Evolutionary conservation across 1,140 invertebrate genomes (phyloP), one percentile per base, ranked within the genome.

Genomic region (Formica exsecta): DNA sequence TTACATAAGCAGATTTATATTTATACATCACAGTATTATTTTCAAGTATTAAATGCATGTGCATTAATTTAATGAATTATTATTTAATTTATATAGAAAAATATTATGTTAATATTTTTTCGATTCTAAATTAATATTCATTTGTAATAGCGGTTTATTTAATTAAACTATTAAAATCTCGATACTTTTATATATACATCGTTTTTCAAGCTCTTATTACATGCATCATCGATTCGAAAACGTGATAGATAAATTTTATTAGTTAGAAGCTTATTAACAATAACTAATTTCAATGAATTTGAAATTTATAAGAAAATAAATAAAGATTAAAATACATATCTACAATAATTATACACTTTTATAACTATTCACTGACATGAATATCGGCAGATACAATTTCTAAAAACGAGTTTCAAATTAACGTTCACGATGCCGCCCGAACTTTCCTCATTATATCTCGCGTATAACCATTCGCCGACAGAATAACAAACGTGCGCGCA

Each of bases 361-460:
- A 4, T 22, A 48, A 70, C n/a, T 29, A 32, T 22, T n/a, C 16
- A n/a, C 41, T 68, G 41, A 44, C 36, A 7, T 51, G 13, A 4
- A 1, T 51, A 25, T 65, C 61, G 48, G 22, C n/a, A 51, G 36
- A 68, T 44, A 22, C 4, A 25, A 44, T 80, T 19, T 36, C 36
- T 22, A 70, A 22, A 59, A 29, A 29, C 51, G 51, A 36, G 5
- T 25, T 57, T 62, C 25, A 8, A 62, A 64, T 22, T 7, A 65
- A 44, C 48, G 44, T n/a, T 51, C 54, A 57, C 77, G 25, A 41
- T 38, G 41, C 41, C 41, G 22, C 2, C 6, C 16, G 11, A 65
- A 77, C 75, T 70, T 57, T 25, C 29, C 77, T 38, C 64, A 22
- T 70, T 80, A 70, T 51, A 51, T 48, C n/a, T 25, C 44, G 65